Conservation (phyloP, 2,888 invertebrate species). For the Leucania comma region DNA sequence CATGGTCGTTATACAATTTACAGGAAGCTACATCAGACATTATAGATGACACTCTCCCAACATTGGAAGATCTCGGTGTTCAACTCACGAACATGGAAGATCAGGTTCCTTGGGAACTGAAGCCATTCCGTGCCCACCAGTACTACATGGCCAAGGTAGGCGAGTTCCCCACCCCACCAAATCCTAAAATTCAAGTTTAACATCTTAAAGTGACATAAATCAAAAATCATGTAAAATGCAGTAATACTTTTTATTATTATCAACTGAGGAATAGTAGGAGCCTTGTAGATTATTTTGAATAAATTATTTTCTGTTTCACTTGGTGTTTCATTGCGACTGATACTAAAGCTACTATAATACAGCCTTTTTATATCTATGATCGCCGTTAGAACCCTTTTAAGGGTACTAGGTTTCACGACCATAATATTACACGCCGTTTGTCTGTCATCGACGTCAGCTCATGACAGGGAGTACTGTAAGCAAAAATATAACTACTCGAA, state of each 20-base stretch:
- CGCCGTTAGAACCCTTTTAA: no score
- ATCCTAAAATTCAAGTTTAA: constrained; percentile 84
- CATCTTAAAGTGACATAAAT: constrained; percentile 6
- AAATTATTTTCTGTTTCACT: constrained; percentile 65
- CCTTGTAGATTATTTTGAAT: constrained; percentile 69
- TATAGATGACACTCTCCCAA: constrained; percentile 92
- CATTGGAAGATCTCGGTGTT: constrained; percentile 97
- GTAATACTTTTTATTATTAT: constrained; percentile 34
- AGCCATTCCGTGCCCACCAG: constrained; percentile 92
- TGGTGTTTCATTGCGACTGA: constrained; percentile 39
- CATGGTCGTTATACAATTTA: neutral
- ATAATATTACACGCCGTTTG: no score
- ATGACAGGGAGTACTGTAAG: no score
- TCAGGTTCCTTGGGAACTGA: constrained; percentile 95
- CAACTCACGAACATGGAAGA: constrained; percentile 94
- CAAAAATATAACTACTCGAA: no score
- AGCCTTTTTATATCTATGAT: no score
- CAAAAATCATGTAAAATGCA: constrained; percentile 42
- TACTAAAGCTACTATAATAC: neutral
- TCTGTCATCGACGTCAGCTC: no score
- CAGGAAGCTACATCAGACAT: constrained; percentile 95
- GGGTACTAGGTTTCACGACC: no score
- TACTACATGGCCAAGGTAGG: constrained; percentile 94
- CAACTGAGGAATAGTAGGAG: constrained; percentile 28
- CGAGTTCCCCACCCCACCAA: constrained; percentile 93